Evolutionary conservation across 2,113 vertebrate genomes (phyloP).

Genomic region (Datnioides undecimradiatus): DNA sequence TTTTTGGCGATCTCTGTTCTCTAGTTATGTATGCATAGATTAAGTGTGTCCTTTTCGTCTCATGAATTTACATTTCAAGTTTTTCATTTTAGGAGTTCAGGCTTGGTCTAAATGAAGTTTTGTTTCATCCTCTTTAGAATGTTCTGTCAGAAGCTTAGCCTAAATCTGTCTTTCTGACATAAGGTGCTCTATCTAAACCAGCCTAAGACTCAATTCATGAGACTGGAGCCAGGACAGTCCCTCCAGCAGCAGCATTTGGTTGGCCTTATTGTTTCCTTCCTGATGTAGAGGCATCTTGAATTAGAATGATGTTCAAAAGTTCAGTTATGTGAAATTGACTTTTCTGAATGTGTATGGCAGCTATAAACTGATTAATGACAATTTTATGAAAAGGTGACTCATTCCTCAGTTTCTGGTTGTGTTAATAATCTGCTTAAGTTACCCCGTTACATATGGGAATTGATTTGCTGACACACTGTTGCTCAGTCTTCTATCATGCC

Average conservation of each 20-base stretch:
- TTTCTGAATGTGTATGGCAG: neutral
- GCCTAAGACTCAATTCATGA: neutral
- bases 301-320: constrained; percentile 34
- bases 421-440: neutral
- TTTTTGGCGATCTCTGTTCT: neutral
- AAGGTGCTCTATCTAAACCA: neutral
- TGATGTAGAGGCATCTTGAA: constrained; percentile 35
- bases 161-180: neutral
- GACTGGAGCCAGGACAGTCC: neutral
- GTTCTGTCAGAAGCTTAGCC: neutral
- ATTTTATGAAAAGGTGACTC: neutral
- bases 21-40: neutral
- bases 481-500: neutral
- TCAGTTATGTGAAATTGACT: neutral
- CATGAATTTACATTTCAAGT: neutral
- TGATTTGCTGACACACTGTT: neutral
- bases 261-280: constrained; percentile 54
- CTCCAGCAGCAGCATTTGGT: constrained; percentile 32
- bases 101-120: neutral
- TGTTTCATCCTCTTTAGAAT: neutral
- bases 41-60: neutral
- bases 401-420: neutral
- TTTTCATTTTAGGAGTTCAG: neutral
- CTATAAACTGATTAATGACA: neutral
- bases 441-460: neutral